A percentile compares a stretch with the other conserved stretches of the same genome.
These are phyloP conservation scores for Acanthisitta chloris DNA, from an alignment of 2,113 vertebrate species.

Conservation along the genomic window DNA sequence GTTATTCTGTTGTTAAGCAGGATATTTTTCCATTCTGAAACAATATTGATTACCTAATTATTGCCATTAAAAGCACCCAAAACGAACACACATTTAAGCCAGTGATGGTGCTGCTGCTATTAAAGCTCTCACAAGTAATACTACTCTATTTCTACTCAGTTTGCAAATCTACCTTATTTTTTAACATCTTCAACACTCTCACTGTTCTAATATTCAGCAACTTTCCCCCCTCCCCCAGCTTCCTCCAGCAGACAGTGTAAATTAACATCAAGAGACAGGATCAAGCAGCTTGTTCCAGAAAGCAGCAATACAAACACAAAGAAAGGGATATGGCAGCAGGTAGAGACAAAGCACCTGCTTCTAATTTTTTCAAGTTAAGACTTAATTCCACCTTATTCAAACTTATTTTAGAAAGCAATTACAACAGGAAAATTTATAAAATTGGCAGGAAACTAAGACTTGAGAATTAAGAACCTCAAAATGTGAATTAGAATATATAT, in stretches of 20 bases:
- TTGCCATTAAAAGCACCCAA: conserved; percentile 41
- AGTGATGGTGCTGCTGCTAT: neutral
- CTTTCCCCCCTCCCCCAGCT: neutral
- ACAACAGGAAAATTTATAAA: conserved; percentile 17
- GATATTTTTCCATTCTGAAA: conserved; percentile 57
- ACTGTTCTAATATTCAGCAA: neutral
- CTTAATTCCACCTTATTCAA: conserved; percentile 4
- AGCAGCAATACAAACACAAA: neutral
- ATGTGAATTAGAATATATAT: conserved; percentile 12
- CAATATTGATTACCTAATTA: conserved; percentile 57
- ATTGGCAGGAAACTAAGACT: conserved; percentile 13
- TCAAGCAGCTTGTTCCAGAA: neutral
- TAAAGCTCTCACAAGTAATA: neutral
- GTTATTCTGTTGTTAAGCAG: conserved; percentile 48
- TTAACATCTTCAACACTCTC: neutral
- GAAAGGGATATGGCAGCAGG: neutral
- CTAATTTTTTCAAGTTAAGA: neutral
- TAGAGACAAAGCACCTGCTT: neutral
- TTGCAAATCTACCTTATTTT: neutral
- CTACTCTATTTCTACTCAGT: neutral
- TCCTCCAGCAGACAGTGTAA: neutral
- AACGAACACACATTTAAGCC: neutral
- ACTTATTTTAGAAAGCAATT: conserved; percentile 38
- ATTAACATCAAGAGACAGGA: neutral
- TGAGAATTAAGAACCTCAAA: conserved; percentile 23